Conservation (phyloP, 2,888 invertebrate genomes). For the Bellardia pandia region DNA sequence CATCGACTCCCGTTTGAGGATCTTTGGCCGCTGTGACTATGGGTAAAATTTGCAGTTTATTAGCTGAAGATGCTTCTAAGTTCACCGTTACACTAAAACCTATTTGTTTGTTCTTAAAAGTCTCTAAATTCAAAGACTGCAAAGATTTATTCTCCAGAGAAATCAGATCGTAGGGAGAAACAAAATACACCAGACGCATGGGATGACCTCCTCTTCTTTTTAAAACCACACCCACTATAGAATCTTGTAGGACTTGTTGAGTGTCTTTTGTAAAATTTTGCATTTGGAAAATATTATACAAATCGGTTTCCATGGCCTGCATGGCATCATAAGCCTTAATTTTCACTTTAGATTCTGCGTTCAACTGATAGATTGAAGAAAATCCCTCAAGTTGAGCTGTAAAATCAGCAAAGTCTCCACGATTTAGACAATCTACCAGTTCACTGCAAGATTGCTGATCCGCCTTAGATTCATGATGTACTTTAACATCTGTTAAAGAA, state of each 20-base stretch:
- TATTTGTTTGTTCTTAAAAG: conserved; percentile 88
- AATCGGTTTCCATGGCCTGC: conserved; percentile 95
- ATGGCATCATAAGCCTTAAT: conserved; percentile 96
- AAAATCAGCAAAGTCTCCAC: conserved; percentile 96
- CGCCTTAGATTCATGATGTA: conserved; percentile 95
- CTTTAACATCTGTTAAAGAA: conserved; percentile 93
- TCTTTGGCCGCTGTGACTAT: conserved; percentile 80
- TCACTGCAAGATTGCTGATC: conserved; percentile 95
- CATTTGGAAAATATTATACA: conserved; percentile 91
- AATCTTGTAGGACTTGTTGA: conserved; percentile 90
- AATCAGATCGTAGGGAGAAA: conserved; percentile 95
- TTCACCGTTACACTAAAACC: conserved; percentile 95
- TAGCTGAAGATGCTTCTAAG: conserved; percentile 94
- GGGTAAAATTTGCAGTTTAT: conserved; percentile 84
- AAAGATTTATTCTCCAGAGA: conserved; percentile 90
- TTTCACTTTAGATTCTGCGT: conserved; percentile 97
- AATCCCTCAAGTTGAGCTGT: conserved; percentile 96
- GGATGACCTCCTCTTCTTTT: conserved; percentile 95
- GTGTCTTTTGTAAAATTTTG: conserved; percentile 90
- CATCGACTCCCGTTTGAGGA: conserved; percentile 85
- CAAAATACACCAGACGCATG: conserved; percentile 96
- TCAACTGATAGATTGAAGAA: conserved; percentile 95
- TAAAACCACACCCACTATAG: conserved; percentile 94
- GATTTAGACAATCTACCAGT: conserved; percentile 91
- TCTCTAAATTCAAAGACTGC: conserved; percentile 90